A percentile compares a stretch with the other conserved stretches of the same genome.
These are phyloP conservation scores for Acanthacorydalis orientalis DNA, from an alignment of 2,888 invertebrate species.

Conservation along the genomic window DNA sequence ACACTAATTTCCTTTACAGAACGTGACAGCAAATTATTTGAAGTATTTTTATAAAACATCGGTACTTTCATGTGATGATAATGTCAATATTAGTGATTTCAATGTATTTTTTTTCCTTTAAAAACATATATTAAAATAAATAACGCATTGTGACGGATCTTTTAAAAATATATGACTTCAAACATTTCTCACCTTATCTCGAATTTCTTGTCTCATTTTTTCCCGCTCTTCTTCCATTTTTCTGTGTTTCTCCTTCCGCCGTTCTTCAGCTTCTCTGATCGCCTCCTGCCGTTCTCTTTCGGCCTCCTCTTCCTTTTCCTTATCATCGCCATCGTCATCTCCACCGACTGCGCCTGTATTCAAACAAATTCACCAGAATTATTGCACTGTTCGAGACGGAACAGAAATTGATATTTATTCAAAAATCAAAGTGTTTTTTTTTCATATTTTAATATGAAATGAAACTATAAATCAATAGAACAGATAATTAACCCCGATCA, in stretches of 20 bases:
- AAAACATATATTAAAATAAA: too few species aligned
- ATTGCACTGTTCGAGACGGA: background rate
- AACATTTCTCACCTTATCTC: slow-evolving; percentile 88
- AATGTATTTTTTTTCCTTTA: too few species aligned
- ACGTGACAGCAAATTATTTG: too few species aligned
- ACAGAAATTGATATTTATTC: slow-evolving; percentile 1
- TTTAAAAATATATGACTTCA: too few species aligned
- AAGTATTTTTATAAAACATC: too few species aligned
- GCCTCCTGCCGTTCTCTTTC: slow-evolving; percentile 97
- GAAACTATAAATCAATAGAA: too few species aligned
- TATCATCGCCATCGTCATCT: slow-evolving; percentile 86
- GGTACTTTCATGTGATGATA: too few species aligned
- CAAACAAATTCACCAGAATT: slow-evolving; percentile 4
- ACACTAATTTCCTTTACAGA: too few species aligned
- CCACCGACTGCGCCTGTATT: slow-evolving; percentile 72
- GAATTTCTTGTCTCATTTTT: slow-evolving; percentile 97
- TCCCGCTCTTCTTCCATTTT: slow-evolving; percentile 99
- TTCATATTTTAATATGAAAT: too few species aligned
- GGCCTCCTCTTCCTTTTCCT: slow-evolving; percentile 96
- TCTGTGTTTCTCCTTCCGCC: slow-evolving; percentile 97
- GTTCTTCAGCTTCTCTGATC: slow-evolving; percentile 92
- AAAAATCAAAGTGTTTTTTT: background rate
- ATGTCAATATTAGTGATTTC: too few species aligned
- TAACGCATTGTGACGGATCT: too few species aligned
- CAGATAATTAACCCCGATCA: too few species aligned